Conservation (phyloP, 2,113 vertebrate species). For the Apus apus region DNA sequence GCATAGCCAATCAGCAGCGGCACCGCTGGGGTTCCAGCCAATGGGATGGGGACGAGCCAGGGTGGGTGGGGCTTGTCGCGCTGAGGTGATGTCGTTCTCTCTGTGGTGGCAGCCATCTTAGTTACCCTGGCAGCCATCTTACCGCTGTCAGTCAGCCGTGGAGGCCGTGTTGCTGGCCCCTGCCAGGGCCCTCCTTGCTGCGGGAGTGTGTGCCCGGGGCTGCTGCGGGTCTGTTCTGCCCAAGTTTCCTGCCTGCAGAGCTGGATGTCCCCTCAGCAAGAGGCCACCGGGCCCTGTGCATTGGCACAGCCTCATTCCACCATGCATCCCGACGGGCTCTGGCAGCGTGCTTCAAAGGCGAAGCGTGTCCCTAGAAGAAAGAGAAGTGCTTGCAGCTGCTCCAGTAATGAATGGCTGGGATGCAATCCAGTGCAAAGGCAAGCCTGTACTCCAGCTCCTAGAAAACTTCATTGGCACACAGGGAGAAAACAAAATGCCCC, state of each 20-base stretch:
- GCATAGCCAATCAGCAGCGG: neutral
- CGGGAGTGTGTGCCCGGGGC: neutral
- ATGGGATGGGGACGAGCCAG: neutral
- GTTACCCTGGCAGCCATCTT: neutral
- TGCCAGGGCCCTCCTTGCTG: neutral
- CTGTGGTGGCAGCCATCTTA: neutral
- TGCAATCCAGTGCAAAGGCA: neutral
- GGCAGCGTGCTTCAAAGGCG: neutral
- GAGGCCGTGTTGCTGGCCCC: accelerated
- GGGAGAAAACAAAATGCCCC: neutral
- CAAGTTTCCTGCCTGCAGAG: neutral
- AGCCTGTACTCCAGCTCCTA: neutral
- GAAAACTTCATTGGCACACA: neutral
- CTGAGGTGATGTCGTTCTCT: accelerated
- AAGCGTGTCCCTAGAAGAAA: neutral
- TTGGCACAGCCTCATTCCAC: neutral
- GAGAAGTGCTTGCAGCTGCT: slow-evolving; percentile 39
- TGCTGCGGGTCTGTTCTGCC: too few relatives aligned
- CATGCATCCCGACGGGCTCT: accelerated
- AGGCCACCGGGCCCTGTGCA: accelerated
- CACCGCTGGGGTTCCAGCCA: neutral
- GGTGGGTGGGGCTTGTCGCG: accelerated
- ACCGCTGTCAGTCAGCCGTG: accelerated
- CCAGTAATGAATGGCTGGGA: neutral
- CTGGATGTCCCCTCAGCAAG: neutral